Percentiles rank a stretch among this genome's conserved stretches.
These are phyloP conservation scores for Arrhopalites spinosus DNA, from an alignment of 2,888 invertebrate species.

Conservation along the genomic window DNA sequence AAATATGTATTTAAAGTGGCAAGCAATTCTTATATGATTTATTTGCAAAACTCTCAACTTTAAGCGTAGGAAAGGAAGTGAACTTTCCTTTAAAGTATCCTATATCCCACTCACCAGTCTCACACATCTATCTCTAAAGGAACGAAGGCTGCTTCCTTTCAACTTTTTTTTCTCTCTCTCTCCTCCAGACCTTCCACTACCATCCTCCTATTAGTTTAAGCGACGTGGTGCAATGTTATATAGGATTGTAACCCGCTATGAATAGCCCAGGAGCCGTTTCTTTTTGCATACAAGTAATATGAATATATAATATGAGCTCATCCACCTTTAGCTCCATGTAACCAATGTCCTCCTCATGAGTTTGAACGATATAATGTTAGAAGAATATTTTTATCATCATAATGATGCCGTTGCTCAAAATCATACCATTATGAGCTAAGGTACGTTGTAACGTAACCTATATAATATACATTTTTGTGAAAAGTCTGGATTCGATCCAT, in stretches of 20 bases:
- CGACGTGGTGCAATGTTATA: no score
- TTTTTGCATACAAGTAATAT: no score
- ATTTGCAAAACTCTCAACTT: constrained; percentile 36
- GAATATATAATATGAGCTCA: not conserved
- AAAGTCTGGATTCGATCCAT: not conserved
- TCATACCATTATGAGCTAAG: not conserved
- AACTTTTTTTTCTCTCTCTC: not conserved
- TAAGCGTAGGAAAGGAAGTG: constrained; percentile 26
- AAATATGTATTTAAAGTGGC: constrained; percentile 5
- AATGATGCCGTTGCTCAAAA: constrained; percentile 4
- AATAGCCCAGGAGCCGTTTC: not conserved
- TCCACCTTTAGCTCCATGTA: not conserved
- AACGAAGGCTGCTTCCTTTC: not conserved
- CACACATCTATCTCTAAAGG: not conserved
- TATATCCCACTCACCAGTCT: constrained; percentile 1
- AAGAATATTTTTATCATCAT: constrained; percentile 1
- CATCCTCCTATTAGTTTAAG: no score
- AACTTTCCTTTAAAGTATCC: constrained; percentile 31
- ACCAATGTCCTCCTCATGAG: no score
- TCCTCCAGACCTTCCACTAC: not conserved
- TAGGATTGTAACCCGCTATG: not conserved
- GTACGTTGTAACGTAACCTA: not conserved
- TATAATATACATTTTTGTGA: not conserved
- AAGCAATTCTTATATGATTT: constrained; percentile 32
- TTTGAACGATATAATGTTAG: not conserved